Evolutionary conservation across 2,113 vertebrate species (phyloP).

Genomic region (Cnemophilus loriae): DNA sequence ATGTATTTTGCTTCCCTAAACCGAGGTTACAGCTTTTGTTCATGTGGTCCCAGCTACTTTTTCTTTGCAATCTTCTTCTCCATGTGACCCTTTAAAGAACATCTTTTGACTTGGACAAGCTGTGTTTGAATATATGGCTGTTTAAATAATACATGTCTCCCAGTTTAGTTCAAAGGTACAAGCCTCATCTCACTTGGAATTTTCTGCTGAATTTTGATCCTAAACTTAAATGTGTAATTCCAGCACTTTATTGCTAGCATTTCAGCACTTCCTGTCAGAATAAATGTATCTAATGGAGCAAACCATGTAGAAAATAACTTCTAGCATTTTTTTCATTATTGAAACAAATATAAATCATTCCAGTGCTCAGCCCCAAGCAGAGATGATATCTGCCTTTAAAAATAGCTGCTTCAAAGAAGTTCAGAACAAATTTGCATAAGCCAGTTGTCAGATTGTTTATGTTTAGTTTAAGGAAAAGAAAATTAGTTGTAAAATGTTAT

Average conservation of each 20-base stretch:
- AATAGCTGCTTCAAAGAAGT: conserved; percentile 71
- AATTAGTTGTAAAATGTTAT: conserved; percentile 65
- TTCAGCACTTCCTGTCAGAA: conserved; percentile 51
- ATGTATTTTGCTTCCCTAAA: not conserved
- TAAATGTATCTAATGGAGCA: conserved; percentile 54
- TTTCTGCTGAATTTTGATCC: conserved; percentile 9
- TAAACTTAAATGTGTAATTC: conserved; percentile 6
- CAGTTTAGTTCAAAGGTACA: not conserved
- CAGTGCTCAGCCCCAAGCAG: conserved; percentile 42
- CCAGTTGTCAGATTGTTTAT: conserved; percentile 61
- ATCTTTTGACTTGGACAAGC: not conserved
- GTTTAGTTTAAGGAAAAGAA: conserved; percentile 60
- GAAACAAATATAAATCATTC: conserved; percentile 50
- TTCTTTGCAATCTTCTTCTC: not conserved
- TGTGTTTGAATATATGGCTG: not conserved
- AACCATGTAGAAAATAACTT: conserved; percentile 67
- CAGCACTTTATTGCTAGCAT: not conserved
- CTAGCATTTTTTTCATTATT: conserved; percentile 38
- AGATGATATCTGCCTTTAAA: conserved; percentile 70
- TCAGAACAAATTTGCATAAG: conserved; percentile 68
- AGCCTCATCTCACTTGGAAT: not conserved
- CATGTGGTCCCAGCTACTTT: not conserved
- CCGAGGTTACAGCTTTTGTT: not conserved
- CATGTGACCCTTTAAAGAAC: not conserved
- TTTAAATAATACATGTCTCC: conserved; percentile 20